phyloP scores from a whole-genome alignment of 2,888 invertebrate genomes.

The Phyto melanocephala region DNA sequence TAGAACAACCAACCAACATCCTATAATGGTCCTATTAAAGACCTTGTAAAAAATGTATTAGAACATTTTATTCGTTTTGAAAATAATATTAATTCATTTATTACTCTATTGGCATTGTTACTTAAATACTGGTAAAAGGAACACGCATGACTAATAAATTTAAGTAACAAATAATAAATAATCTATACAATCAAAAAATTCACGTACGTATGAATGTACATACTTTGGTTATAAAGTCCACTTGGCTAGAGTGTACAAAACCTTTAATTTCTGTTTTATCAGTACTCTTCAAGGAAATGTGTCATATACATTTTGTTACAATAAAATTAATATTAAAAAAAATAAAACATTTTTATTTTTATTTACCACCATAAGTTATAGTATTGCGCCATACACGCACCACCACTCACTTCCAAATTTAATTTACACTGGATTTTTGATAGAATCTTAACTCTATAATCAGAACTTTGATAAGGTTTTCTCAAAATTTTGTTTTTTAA shows the following conservation, averaged over 20 bases:
- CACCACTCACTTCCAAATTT: not conserved
- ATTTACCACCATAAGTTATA: not conserved
- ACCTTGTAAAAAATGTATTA: not conserved
- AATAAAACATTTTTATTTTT: not conserved
- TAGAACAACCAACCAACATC: no score
- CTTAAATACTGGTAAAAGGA: not conserved
- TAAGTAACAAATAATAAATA: not conserved
- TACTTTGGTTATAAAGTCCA: not conserved
- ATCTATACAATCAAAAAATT: not conserved
- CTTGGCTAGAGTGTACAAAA: not conserved
- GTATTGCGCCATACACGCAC: not conserved
- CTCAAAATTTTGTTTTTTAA: no score
- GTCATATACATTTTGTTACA: not conserved
- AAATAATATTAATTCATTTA: not conserved
- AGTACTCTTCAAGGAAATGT: not conserved
- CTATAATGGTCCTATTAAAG: no score
- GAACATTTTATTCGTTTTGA: constrained; percentile 15
- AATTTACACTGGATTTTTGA: not conserved
- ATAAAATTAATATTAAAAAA: not conserved
- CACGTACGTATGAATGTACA: not conserved
- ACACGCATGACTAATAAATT: not conserved
- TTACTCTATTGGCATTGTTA: not conserved
- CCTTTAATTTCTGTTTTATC: not conserved
- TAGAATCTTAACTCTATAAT: no score
- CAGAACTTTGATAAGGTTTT: no score